A percentile compares a stretch with the other conserved stretches of the same genome.
These are phyloP conservation scores for Mastomys natalensis DNA, from an alignment of 2,113 vertebrate species.

Conservation along the genomic window DNA sequence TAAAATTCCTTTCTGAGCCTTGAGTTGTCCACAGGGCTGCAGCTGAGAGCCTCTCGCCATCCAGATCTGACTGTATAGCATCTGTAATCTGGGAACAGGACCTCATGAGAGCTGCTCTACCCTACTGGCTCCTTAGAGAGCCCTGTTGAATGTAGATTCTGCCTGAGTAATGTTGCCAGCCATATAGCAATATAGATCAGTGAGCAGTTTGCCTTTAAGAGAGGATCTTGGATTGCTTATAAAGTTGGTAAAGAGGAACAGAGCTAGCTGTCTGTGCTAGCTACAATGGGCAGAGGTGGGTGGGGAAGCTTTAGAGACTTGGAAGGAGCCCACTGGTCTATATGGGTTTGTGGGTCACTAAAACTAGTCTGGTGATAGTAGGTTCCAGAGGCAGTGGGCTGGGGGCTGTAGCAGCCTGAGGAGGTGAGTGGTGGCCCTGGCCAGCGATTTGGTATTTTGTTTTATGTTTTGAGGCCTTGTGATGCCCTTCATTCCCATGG, in stretches of 20 bases:
- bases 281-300: neutral
- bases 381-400: neutral
- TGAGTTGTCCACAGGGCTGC: neutral
- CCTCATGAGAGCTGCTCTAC: rapidly evolving
- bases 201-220: too few relatives aligned
- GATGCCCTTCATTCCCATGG: neutral
- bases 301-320: neutral
- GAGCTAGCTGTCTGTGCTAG: neutral
- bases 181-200: neutral
- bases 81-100: too few relatives aligned
- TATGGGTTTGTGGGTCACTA: too few relatives aligned
- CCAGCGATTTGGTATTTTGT: neutral
- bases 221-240: too few relatives aligned
- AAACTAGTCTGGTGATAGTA: neutral
- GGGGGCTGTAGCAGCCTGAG: neutral
- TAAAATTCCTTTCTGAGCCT: neutral
- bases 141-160: neutral
- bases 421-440: neutral
- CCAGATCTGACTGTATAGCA: neutral
- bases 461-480: rapidly evolving
- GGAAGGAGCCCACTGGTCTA: neutral
- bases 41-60: neutral
- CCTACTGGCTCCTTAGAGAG: neutral
- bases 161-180: neutral
- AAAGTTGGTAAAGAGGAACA: neutral